Evolutionary conservation across 2,797 vertebrate species (phyloP).

Genomic region (Streptopelia turtur): DNA sequence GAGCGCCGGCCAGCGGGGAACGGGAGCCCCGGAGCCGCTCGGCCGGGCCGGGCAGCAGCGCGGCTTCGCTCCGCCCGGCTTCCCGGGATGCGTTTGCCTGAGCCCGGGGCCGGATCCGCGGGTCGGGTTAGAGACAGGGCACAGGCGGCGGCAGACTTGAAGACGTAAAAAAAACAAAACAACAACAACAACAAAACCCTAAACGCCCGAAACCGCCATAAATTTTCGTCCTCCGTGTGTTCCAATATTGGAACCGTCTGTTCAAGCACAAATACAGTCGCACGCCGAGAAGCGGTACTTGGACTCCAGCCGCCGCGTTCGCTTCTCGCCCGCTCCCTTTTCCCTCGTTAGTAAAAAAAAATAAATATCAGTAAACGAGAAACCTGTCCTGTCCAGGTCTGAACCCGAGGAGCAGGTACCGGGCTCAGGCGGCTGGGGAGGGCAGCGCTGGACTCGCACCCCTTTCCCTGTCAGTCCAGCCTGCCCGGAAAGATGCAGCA

Average conservation of each 20-base stretch:
- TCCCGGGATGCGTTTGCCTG: no score
- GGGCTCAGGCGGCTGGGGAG: not conserved
- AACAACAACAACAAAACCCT: no score
- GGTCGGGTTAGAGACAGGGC: not conserved
- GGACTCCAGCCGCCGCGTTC: not conserved
- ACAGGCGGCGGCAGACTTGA: no score
- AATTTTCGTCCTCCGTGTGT: not conserved
- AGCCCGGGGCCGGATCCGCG: not conserved
- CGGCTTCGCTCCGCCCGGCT: not conserved
- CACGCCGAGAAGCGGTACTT: not conserved
- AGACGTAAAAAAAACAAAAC: not conserved
- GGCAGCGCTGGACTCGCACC: not conserved
- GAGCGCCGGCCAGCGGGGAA: not conserved
- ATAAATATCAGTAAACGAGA: not conserved
- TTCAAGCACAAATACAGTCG: not conserved
- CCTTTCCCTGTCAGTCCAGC: not conserved
- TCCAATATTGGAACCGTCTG: not conserved
- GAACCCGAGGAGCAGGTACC: no score
- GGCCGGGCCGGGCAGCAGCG: not conserved
- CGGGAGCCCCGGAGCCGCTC: not conserved
- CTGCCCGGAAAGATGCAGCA: not conserved
- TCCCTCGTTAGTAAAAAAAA: not conserved
- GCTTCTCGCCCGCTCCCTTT: not conserved
- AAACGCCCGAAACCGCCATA: not conserved
- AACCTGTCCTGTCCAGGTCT: not conserved